Conservation (phyloP, 1,140 invertebrate species). For the Euwallacea similis region DNA sequence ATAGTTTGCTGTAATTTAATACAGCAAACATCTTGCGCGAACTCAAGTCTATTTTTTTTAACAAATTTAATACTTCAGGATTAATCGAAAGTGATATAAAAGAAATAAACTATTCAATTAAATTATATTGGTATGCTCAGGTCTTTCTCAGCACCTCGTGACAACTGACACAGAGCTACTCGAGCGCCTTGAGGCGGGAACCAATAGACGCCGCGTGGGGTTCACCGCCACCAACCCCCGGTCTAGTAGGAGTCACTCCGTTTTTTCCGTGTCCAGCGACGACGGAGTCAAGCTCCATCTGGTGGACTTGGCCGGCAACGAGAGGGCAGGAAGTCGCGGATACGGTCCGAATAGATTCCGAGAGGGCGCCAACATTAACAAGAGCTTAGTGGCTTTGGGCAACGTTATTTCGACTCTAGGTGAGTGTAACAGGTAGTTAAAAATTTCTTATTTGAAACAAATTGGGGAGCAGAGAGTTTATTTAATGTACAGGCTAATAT, state of each 20-base stretch:
- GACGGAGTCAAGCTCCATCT: constrained; percentile 63
- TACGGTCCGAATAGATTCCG: constrained; percentile 58
- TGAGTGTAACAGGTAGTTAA: constrained; percentile 48
- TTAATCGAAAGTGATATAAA: no score
- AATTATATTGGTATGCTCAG: constrained; percentile 46
- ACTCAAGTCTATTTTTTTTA: no score
- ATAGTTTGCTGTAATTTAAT: no score
- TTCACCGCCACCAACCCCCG: constrained; percentile 58
- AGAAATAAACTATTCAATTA: no score
- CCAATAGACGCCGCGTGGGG: constrained; percentile 56
- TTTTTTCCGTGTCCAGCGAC: constrained; percentile 57
- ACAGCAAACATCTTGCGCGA: no score
- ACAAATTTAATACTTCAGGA: no score
- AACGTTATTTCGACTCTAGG: constrained; percentile 78
- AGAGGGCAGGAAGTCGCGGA: constrained; percentile 46
- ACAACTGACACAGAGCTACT: constrained; percentile 55
- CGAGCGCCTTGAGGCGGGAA: constrained; percentile 57
- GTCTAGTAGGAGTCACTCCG: constrained; percentile 67
- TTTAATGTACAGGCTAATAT: no score
- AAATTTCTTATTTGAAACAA: no score
- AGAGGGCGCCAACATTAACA: constrained; percentile 82
- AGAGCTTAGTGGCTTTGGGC: constrained; percentile 75
- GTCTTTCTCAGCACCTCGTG: constrained; percentile 60
- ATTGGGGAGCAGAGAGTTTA: no score
- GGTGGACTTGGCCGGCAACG: constrained; percentile 68